Base-by-base conservation (phyloP, 2,888 invertebrate species). In the Diaphora mendica region DNA sequence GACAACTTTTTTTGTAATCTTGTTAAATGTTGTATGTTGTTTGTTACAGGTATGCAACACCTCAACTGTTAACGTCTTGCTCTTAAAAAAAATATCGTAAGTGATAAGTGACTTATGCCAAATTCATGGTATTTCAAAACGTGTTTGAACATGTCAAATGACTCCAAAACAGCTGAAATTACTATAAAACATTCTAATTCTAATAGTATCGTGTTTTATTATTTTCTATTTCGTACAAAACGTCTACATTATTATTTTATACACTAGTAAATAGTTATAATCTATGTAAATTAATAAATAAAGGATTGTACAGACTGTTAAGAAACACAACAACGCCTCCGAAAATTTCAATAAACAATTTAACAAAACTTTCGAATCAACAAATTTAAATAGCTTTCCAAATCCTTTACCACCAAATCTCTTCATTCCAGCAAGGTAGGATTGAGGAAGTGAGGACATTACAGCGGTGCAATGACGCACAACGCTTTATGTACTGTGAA, bases 401-500 rank as follows among this genome's bases (percentile, higher is more conserved):
- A 81, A 83, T 83, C 81, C 77, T 77, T 84, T 80, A 76, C 75
- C 77, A 73, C 83, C 83, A 79, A 86, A 83, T 83, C 81, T 83
- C 83, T 85, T 82, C 84, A 82, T 82, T 76, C 78, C 77, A 75
- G 73, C 73, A 81, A 83, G 81, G 80, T 83, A 78, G 80, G 81
- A 81, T 82, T 85, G 82, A 83, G 77, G 84, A 86, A 88, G 85
- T 80, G 79, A 81, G 81, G 84, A 84, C 87, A 88, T 89, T 87
- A 90, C 86, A 85, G 81, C 79, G 82, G 89, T 87, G 92, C 92
- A 94, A 91, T 94, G 93, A 90, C 87, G 92, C 92, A 90, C 73
- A 87, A 85, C 89, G 86, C 84, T 94, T 95, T 95, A 95, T 95
- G 94, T 93, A 90, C 90, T 94, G 95, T 93, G 91, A 95, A 94